Evolutionary conservation across 1,140 invertebrate genomes (phyloP), one percentile per base, ranked within the genome.

Genomic region (Rhynchophorus ferrugineus): DNA sequence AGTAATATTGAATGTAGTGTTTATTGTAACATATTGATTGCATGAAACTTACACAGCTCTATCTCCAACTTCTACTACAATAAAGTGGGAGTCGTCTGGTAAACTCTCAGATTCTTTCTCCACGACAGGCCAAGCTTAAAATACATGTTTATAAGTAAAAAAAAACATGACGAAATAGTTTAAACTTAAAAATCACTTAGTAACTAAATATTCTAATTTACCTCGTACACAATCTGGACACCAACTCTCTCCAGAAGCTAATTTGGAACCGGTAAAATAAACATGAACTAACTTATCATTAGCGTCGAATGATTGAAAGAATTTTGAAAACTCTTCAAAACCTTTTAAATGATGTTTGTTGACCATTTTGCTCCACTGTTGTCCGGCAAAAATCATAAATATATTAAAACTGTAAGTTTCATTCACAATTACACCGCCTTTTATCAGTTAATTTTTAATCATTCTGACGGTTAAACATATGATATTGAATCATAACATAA

Each of bases 141-240:
- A 55, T 56, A 63, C 9, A n/a, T 20, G 22, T 11, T 38, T 42
- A n/a, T 24, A 7, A 7, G n/a, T n/a, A n/a, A n/a, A n/a, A n/a
- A n/a, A n/a, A n/a, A n/a, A n/a, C n/a, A n/a, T n/a, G n/a, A n/a
- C n/a, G n/a, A n/a, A n/a, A n/a, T n/a, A 43, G 17, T 42, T 46
- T 7, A n/a, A 11, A 14, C 11, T 46, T 43, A 37, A 46, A 37
- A 20, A 5, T 8, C 9, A 46, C 3, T 37, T 13, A 35, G n/a
- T 21, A 46, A 37, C 3, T 37, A 43, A 35, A n/a, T n/a, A n/a
- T n/a, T n/a, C n/a, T 6, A 29, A 29, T 35, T 67, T 71, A 82
- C 80, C 84, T 75, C 74, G 74, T 18, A 83, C 80, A 65, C 85
- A 88, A 64, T 88, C 85, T 1, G 79, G 73, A 60, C 85, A 87